Conservation (phyloP, 2,797 vertebrate genomes). For the Brachyrhaphis roseni region DNA sequence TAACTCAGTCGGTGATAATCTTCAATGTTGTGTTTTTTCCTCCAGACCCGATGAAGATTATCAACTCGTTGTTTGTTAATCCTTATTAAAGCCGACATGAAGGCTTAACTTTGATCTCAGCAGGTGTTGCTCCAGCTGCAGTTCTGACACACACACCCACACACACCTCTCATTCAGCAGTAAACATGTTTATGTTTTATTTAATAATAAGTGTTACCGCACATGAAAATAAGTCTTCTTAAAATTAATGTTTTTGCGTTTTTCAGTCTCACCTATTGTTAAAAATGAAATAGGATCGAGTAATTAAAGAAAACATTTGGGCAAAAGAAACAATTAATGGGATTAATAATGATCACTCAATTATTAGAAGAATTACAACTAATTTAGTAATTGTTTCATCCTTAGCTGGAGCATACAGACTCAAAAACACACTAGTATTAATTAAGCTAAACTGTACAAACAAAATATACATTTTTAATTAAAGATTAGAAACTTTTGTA, state of each 20-base stretch:
- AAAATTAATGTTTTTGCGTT: too few relatives aligned
- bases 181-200: not conserved
- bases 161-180: not conserved
- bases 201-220: too few relatives aligned
- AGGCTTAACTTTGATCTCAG: conserved; percentile 22
- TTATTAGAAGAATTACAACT: too few relatives aligned
- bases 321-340: too few relatives aligned
- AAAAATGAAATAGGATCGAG: not conserved
- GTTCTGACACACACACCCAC: not conserved
- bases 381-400: too few relatives aligned
- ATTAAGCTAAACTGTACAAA: too few relatives aligned
- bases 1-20: not conserved
- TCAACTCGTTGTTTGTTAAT: conserved; percentile 2
- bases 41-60: conserved; percentile 7
- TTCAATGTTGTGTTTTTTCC: not conserved
- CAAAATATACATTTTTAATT: too few relatives aligned
- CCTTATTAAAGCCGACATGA: conserved; percentile 2
- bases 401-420: too few relatives aligned
- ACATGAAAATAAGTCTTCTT: too few relatives aligned
- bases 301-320: not conserved
- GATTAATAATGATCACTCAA: too few relatives aligned
- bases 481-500: too few relatives aligned
- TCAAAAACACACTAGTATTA: too few relatives aligned
- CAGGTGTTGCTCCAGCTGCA: conserved; percentile 11
- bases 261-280: not conserved